Conservation (phyloP, 2,888 invertebrate species). For the Euzophera pinguis region DNA sequence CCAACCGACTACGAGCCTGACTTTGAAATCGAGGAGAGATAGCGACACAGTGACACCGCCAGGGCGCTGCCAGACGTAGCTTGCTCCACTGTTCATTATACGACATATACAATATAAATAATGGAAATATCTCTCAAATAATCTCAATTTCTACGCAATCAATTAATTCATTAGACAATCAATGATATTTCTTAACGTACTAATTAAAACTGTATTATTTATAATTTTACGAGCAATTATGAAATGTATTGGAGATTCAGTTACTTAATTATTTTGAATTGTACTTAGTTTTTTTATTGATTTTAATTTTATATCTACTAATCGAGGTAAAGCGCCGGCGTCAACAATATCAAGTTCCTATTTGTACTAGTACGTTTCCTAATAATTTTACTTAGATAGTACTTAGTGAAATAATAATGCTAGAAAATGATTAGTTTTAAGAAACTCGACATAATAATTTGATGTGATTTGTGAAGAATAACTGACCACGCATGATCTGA, state of each 20-base stretch:
- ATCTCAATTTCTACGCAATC: background rate
- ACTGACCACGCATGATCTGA: background rate
- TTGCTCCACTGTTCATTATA: constrained; percentile 9
- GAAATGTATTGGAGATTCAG: background rate
- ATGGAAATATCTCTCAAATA: background rate
- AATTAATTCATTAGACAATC: background rate
- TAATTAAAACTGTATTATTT: background rate
- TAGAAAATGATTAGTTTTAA: background rate
- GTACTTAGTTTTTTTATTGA: background rate
- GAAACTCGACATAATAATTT: constrained; percentile 15
- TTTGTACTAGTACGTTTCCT: background rate
- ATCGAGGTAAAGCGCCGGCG: background rate
- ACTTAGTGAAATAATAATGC: constrained; percentile 1
- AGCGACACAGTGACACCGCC: constrained; percentile 18
- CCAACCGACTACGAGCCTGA: constrained; percentile 1
- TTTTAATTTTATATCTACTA: background rate
- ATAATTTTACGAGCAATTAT: background rate
- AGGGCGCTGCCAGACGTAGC: constrained; percentile 14
- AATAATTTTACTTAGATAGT: background rate
- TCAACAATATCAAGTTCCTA: background rate
- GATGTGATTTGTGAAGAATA: background rate
- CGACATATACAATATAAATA: background rate
- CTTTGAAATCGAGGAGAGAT: constrained; percentile 26
- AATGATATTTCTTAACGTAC: background rate
- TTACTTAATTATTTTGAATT: background rate